A percentile compares a stretch with the other conserved stretches of the same genome.
phyloP scores from a whole-genome alignment of 2,888 invertebrate species.

The Agrotis puta region DNA sequence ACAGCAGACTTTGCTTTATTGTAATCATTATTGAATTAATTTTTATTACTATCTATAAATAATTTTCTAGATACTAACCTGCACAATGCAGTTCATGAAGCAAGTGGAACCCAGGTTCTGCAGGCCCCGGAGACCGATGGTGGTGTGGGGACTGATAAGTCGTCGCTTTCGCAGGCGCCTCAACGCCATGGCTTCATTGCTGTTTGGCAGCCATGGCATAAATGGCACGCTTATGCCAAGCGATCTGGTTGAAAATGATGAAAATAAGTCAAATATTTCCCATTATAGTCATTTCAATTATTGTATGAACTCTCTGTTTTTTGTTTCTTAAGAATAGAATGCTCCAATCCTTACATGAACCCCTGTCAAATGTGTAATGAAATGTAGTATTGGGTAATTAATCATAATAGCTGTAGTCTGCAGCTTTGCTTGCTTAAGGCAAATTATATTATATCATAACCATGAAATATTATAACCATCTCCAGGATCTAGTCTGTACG shows the following conservation, averaged over 20 bases:
- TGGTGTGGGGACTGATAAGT: conserved; percentile 95
- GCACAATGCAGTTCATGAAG: conserved; percentile 99
- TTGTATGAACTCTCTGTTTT: neutral
- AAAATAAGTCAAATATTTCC: neutral
- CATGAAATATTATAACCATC: no score
- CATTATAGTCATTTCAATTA: neutral
- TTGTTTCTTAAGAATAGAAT: neutral
- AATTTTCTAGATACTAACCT: conserved; percentile 84
- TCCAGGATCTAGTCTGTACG: no score
- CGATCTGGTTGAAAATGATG: conserved; percentile 77
- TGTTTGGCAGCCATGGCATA: conserved; percentile 95
- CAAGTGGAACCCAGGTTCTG: conserved; percentile 99
- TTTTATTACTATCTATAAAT: no score
- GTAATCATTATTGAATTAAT: no score
- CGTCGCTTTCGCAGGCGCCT: conserved; percentile 94
- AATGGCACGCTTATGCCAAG: conserved; percentile 92
- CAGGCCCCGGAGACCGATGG: conserved; percentile 97
- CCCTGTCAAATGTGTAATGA: conserved; percentile 2
- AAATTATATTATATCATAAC: no score
- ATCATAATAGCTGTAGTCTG: neutral
- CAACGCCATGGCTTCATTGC: conserved; percentile 94
- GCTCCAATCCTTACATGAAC: neutral
- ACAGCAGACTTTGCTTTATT: no score
- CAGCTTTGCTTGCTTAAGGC: no score
- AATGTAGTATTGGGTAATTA: neutral